phyloP scores from a whole-genome alignment of 1,140 invertebrate species.

The Drosophila saltans region DNA sequence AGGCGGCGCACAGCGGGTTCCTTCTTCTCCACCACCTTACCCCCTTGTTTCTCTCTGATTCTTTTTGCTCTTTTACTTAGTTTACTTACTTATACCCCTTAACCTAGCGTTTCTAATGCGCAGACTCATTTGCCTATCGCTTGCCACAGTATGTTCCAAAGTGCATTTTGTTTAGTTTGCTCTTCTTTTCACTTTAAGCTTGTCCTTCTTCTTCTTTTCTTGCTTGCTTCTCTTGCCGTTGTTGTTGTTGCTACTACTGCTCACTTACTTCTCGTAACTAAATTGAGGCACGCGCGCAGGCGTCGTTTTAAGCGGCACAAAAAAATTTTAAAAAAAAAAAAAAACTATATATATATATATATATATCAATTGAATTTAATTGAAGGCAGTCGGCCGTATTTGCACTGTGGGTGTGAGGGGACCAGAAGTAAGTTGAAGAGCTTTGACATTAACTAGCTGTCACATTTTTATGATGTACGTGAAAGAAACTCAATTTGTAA shows the following conservation, averaged over 20 bases:
- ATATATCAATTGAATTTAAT: constrained; percentile 79
- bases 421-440: constrained; percentile 3
- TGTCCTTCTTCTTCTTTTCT: neutral
- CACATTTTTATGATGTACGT: constrained; percentile 73
- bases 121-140: constrained; percentile 78
- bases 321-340: constrained; percentile 25
- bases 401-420: constrained; percentile 8
- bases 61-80: neutral
- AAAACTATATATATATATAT: constrained; percentile 44
- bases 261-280: constrained; percentile 49
- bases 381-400: constrained; percentile 49
- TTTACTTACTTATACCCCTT: too few species aligned
- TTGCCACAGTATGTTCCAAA: constrained; percentile 40
- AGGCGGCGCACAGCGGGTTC: constrained; percentile 68
- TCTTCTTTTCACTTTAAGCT: constrained; percentile 6
- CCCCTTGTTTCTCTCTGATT: neutral
- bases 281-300: constrained; percentile 80
- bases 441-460: constrained; percentile 70
- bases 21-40: neutral
- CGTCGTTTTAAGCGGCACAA: constrained; percentile 54
- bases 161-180: constrained; percentile 59
- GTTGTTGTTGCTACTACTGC: constrained; percentile 6
- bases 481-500: constrained; percentile 61
- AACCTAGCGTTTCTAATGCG: constrained; percentile 55
- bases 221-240: neutral